Evolutionary conservation across 2,113 vertebrate species (phyloP).

Genomic region (Microcebus jonahi): DNA sequence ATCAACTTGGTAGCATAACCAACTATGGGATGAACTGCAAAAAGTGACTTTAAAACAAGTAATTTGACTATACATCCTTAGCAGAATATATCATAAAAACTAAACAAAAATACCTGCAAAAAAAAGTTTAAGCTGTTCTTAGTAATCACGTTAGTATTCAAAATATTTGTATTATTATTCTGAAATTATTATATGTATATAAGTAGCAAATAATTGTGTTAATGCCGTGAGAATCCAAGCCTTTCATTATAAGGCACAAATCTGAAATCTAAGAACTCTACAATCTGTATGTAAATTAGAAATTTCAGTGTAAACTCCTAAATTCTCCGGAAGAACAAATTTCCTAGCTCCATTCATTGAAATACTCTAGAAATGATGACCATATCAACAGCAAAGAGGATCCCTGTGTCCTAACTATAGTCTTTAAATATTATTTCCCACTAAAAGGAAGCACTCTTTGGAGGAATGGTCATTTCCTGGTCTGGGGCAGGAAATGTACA

Average conservation of each 20-base stretch:
- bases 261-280: background rate
- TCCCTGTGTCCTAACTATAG: no score
- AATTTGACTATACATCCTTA: background rate
- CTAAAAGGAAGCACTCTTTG: background rate
- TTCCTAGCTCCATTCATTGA: background rate
- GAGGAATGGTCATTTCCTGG: background rate
- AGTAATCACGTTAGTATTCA: background rate
- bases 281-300: background rate
- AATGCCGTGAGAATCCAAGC: background rate
- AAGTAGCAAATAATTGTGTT: background rate
- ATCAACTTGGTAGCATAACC: background rate
- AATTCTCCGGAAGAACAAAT: background rate
- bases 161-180: slow-evolving; percentile 10
- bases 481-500: background rate
- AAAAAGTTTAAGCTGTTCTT: background rate
- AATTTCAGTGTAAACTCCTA: background rate
- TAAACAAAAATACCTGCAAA: background rate
- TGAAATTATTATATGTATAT: slow-evolving; percentile 3
- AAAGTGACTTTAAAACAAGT: slow-evolving; percentile 35
- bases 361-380: background rate
- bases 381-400: background rate
- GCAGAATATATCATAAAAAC: background rate
- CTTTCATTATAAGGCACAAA: slow-evolving; percentile 30
- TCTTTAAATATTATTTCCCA: background rate
- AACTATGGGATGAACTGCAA: background rate